Base-by-base conservation (phyloP, 2,113 vertebrate species). In the Myiagra hebetior region DNA sequence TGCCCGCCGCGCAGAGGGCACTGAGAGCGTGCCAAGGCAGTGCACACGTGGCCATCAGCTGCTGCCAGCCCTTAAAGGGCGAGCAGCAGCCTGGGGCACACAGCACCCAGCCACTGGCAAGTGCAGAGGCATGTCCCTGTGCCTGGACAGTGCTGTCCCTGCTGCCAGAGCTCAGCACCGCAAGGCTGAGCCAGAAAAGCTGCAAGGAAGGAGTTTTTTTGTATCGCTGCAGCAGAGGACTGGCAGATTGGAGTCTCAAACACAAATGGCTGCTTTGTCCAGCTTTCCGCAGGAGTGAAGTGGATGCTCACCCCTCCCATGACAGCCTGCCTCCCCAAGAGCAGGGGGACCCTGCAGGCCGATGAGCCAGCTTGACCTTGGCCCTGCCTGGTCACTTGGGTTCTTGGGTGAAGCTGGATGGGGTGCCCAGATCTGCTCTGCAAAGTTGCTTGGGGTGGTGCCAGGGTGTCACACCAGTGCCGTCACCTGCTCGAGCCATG, bases 41-140 rank as follows among this genome's bases (percentile, higher is more conserved):
- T 1, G 14, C 81, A 76, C 96, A 97, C 96, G 95, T 97, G 95
- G 96, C 37, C 90, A 87, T 31, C 96, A 97, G 95, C 95, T 93
- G 96, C 88, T 91, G 78, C 85, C 0, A 21, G 70, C 49, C 78
- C 85, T 97, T 97, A 96, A 97, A 97, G 96, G 96, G 96, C 91
- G 59, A 96, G 85, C 57, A 88, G 78, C 96, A 62, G 80, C 69
- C 74, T 10, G 2, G 44, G 76, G 62, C 78, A 44, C 0, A 2
- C 85, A 73, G 92, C 57, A 52, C 30, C 53, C 44, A 2, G 13
- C 1, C 17, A 75, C 53, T 64, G 67, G 83, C 86, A 74, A 89
- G 65, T 2, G 27, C 27, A 33, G 67, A 50, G 78, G 41, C 87
- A 87, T 1, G 21, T 78, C 69, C 47, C 80, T 1, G 0, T 55